Evolutionary conservation across 1,140 invertebrate species (phyloP).

Genomic region (Zaprionus ornatus): DNA sequence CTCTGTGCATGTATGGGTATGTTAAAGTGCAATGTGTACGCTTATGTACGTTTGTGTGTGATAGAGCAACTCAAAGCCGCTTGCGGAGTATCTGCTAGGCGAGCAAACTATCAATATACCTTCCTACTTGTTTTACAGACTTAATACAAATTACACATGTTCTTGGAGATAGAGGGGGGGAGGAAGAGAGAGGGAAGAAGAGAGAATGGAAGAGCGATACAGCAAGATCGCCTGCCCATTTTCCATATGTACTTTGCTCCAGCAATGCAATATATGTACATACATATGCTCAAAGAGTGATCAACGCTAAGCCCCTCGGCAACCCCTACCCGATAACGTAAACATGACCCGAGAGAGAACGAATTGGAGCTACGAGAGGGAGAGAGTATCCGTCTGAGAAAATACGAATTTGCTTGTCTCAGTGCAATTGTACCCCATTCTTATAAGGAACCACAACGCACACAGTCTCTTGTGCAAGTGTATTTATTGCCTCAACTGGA

Average conservation of each 20-base stretch:
- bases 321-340: not conserved
- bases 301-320: not conserved
- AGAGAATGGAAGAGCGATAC: not conserved
- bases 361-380: constrained; percentile 31
- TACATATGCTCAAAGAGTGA: not conserved
- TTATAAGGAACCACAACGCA: constrained; percentile 7
- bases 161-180: not conserved
- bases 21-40: not conserved
- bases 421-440: constrained; percentile 63
- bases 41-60: not conserved
- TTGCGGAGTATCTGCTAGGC: not conserved
- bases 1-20: not conserved
- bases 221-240: not conserved
- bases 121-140: not conserved
- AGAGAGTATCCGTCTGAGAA: constrained; percentile 26
- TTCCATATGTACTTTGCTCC: not conserved
- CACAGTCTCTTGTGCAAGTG: constrained; percentile 5
- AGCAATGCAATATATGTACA: not conserved
- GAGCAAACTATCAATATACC: not conserved
- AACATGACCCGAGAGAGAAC: constrained; percentile 21
- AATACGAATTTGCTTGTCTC: constrained; percentile 32
- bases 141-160: not conserved
- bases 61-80: not conserved
- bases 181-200: not conserved
- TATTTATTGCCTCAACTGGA: constrained; percentile 44